A percentile compares a stretch with the other conserved stretches of the same genome.
Conservation (phyloP, 2,797 vertebrate genomes). For the Thalassophryne amazonica region DNA sequence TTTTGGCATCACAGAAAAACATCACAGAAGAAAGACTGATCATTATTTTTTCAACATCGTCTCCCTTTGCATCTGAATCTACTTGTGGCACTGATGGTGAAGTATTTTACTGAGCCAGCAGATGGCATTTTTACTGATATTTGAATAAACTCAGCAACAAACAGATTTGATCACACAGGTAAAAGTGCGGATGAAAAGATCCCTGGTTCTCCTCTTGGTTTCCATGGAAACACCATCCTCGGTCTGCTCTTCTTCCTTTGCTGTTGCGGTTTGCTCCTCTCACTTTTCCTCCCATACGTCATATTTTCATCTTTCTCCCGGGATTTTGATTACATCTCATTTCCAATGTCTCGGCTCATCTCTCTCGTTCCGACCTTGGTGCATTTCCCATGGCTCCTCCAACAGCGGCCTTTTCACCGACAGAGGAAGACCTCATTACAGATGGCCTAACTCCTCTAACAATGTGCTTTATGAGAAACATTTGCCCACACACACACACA, state of each 20-base stretch:
- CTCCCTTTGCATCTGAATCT: no score
- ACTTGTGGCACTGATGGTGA: no score
- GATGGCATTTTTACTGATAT: no score
- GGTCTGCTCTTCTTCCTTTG: constrained; percentile 21
- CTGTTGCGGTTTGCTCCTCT: constrained; percentile 5
- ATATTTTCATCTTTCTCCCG: background rate
- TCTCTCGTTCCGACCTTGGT: constrained; percentile 1
- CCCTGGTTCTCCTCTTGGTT: constrained; percentile 41
- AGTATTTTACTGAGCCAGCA: no score
- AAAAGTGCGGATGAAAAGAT: constrained; percentile 49
- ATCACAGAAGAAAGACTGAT: no score
- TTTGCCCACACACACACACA: constrained; percentile 35
- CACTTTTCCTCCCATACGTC: constrained; percentile 8
- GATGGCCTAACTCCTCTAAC: constrained; percentile 48
- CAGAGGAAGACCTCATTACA: constrained; percentile 68
- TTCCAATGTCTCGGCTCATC: background rate
- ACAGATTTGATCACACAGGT: constrained; percentile 47
- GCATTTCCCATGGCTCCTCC: constrained; percentile 55
- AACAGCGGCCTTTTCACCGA: constrained; percentile 65
- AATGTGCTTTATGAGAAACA: constrained; percentile 71
- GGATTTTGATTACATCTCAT: background rate
- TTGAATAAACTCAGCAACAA: background rate
- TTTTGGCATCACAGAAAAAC: no score
- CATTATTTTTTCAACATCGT: no score
- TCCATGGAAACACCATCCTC: constrained; percentile 57